Conservation (phyloP, 2,113 vertebrate genomes). For the Mesoclemmys tuberculata region DNA sequence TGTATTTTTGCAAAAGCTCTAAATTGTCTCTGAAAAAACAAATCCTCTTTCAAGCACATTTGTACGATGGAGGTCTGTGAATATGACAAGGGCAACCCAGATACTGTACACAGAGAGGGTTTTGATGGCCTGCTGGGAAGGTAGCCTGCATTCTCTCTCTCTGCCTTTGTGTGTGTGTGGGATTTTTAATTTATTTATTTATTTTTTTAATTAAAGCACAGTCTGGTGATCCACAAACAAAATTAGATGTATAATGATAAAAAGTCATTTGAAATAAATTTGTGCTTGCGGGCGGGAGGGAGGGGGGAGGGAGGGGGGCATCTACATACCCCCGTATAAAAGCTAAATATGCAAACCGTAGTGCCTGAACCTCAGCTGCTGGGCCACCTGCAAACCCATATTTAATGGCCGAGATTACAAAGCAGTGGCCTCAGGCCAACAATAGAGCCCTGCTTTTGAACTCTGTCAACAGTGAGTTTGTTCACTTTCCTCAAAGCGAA, state of each 20-base stretch:
- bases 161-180: neutral
- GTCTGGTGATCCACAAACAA: conserved; percentile 65
- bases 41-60: conserved; percentile 65
- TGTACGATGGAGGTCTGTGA: conserved; percentile 54
- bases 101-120: conserved; percentile 23
- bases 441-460: conserved; percentile 80
- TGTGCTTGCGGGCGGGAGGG: conserved; percentile 57
- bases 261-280: conserved; percentile 75
- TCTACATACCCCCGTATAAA: conserved; percentile 66
- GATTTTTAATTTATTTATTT: too few relatives aligned
- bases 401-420: conserved; percentile 85
- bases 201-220: conserved; percentile 35
- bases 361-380: conserved; percentile 76
- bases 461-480: conserved; percentile 83
- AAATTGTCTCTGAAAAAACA: conserved; percentile 42
- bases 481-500: conserved; percentile 82
- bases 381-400: conserved; percentile 83
- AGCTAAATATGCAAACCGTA: conserved; percentile 81
- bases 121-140: conserved; percentile 56
- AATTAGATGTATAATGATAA: conserved; percentile 67
- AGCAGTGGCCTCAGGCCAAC: conserved; percentile 81
- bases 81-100: conserved; percentile 60
- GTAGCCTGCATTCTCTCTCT: conserved; percentile 33
- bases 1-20: conserved; percentile 16
- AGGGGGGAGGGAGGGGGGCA: conserved; percentile 64